Conservation (phyloP, 2,888 invertebrate genomes). For the Aphrophora alni region DNA sequence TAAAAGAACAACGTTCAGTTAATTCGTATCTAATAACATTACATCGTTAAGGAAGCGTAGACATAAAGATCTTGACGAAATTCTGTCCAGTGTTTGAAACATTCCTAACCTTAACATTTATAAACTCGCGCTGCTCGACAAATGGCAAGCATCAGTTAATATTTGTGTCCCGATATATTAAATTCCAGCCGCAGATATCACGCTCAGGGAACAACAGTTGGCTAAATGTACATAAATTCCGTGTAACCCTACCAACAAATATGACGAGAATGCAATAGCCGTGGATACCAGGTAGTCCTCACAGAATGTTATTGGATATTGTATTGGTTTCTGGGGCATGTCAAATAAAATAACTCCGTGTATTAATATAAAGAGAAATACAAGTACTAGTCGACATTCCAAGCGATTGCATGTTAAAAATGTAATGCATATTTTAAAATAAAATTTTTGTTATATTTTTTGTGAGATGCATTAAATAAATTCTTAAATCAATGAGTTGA, state of each 20-base stretch:
- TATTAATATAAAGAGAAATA: no score
- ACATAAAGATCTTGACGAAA: no score
- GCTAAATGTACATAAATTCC: background rate
- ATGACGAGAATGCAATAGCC: background rate
- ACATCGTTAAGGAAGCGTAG: no score
- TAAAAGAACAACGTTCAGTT: no score
- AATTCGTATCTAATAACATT: no score
- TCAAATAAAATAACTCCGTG: background rate
- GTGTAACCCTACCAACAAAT: background rate
- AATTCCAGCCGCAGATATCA: slow-evolving; percentile 2
- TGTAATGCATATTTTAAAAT: no score
- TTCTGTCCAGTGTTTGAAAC: no score
- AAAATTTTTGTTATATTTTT: no score
- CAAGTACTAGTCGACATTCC: no score
- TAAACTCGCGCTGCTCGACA: background rate
- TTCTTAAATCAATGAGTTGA: no score
- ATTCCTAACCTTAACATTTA: background rate
- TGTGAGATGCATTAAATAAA: no score
- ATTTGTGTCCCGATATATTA: background rate
- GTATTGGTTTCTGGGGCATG: background rate
- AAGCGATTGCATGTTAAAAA: no score
- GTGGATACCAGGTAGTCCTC: background rate
- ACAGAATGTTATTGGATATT: background rate
- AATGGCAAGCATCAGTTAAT: background rate
- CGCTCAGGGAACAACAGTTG: background rate